Conservation (phyloP, 2,113 vertebrate genomes). For the Myiozetetes cayanensis region DNA sequence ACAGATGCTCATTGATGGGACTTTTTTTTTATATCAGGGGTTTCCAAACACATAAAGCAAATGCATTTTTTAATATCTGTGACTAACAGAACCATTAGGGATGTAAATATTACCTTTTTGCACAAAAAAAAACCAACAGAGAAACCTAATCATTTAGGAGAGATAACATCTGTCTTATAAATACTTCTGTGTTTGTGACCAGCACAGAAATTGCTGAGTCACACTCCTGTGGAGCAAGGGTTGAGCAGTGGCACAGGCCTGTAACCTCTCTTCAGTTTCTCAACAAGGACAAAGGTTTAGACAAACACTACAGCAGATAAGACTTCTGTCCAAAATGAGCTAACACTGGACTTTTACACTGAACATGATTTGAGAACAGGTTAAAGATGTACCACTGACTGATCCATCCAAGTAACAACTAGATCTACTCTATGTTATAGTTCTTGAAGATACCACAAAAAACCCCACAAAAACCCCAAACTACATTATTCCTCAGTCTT, state of each 20-base stretch:
- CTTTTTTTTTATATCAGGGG: not conserved
- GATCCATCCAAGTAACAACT: not conserved
- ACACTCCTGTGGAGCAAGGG: not conserved
- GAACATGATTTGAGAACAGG: not conserved
- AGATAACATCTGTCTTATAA: not conserved
- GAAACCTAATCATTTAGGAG: not conserved
- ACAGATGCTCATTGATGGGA: not conserved
- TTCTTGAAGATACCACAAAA: not conserved
- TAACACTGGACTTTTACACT: not conserved
- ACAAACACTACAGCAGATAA: not conserved
- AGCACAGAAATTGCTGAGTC: not conserved
- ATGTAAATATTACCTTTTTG: not conserved
- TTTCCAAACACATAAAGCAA: not conserved
- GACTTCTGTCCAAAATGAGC: not conserved
- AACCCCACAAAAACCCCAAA: not conserved
- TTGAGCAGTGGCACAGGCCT: not conserved
- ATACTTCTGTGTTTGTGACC: not conserved
- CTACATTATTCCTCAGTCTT: not conserved
- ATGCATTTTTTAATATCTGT: not conserved
- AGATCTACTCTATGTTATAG: not conserved
- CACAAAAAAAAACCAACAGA: not conserved
- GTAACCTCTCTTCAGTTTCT: not conserved
- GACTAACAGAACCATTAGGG: not conserved
- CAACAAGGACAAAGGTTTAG: constrained; percentile 5
- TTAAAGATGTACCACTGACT: not conserved